Evolutionary conservation across 2,888 invertebrate species (phyloP).

Genomic region (Drosophila rubida): DNA sequence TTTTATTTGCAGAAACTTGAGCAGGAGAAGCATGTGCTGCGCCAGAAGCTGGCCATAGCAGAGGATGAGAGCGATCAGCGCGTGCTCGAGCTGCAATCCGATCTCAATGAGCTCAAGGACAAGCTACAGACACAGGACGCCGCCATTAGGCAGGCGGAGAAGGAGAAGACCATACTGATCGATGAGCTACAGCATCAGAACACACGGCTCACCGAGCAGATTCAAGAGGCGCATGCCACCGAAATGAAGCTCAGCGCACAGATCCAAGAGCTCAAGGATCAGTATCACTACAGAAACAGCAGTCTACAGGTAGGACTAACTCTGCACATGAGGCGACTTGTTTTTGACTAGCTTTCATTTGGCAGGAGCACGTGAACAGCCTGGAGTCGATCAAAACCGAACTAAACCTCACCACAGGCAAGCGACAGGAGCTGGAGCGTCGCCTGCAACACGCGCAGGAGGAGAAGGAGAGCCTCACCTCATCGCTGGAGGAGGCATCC

Average conservation of each 20-base stretch:
- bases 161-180: conserved; percentile 92
- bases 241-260: conserved; percentile 93
- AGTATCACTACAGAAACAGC: conserved; percentile 91
- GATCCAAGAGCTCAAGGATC: conserved; percentile 92
- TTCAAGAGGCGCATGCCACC: conserved; percentile 92
- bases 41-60: conserved; percentile 93
- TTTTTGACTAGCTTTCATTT: background rate
- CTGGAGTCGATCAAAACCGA: conserved; percentile 95
- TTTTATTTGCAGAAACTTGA: conserved; percentile 90
- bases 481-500: conserved; percentile 94
- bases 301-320: conserved; percentile 87
- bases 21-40: conserved; percentile 95
- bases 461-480: conserved; percentile 92
- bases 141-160: conserved; percentile 86
- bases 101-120: conserved; percentile 91
- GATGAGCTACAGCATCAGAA: conserved; percentile 95
- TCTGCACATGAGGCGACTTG: background rate
- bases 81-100: conserved; percentile 94
- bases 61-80: conserved; percentile 95
- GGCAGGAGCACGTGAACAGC: conserved; percentile 94
- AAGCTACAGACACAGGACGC: conserved; percentile 89
- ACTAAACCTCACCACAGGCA: conserved; percentile 92
- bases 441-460: conserved; percentile 90
- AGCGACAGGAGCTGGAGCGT: conserved; percentile 93
- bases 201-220: conserved; percentile 92